Base-by-base conservation (phyloP, 2,113 vertebrate genomes). In the Ptilorrhoa leucosticta region DNA sequence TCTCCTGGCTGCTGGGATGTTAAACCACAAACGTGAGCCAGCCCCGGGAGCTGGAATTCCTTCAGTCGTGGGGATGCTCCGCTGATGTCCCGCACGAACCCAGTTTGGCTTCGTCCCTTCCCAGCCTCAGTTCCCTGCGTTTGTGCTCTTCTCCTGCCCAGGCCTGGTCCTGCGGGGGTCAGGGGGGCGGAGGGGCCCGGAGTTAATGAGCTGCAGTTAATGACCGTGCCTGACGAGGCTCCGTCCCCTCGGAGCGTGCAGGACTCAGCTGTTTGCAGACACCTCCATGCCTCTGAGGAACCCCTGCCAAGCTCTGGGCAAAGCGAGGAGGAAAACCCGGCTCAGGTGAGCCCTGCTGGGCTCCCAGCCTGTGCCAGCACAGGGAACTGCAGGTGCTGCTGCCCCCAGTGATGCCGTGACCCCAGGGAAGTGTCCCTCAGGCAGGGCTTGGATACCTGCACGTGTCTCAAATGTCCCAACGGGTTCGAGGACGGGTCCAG, bases 391-490 rank as follows among this genome's bases (percentile, higher is more conserved):
- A 35, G 45, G 28, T 73, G 61, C 86, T 71, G 64, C 83, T 28
- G 37, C n/a, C 27, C 72, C 28, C 70, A 9, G 2, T 8, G 57
- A 4, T 4, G 0, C 19, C 40, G 33, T 8, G 42, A 2, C 9
- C 47, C 0, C 0, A 9, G 58, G 60, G 45, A 24, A 3, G 16
- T 0, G 71, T 28, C 50, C 76, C 30, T 0, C 0, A 21, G 47
- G 9, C 58, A 27, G 4, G 11, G 0, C 0, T 35, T 35, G 20
- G 47, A 57, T 57, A 10, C 22, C 48, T 20, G 35, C 39, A 7
- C 1, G 0, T 17, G 7, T 39, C 22, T 11, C 31, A 60, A 61
- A n/a, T 19, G 88, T 35, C 71, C 60, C 57, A 23, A 47, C 33
- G 82, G 53, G 33, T 40, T 7, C 23, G 50, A 27, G 76, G 68